These are phyloP conservation scores for Campoplex capitator DNA, from an alignment of 2,888 invertebrate genomes.

Conservation along the genomic window DNA sequence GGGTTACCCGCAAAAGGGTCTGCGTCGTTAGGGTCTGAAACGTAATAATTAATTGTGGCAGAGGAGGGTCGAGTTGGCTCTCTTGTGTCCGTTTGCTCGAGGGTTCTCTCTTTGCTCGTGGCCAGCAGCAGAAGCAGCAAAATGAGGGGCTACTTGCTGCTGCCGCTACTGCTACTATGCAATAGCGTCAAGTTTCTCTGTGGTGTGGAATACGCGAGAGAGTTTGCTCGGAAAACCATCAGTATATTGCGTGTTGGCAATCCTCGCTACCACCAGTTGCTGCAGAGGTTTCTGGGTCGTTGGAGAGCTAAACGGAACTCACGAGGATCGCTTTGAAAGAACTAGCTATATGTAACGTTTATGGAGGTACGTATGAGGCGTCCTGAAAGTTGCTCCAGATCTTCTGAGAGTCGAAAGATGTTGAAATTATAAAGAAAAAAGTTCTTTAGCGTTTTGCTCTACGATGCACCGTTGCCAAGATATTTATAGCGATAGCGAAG, in stretches of 20 bases:
- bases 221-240: slow-evolving; percentile 50
- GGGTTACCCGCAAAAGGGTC: slow-evolving; percentile 57
- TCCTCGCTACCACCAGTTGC: slow-evolving; percentile 68
- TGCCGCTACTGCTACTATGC: slow-evolving; percentile 22
- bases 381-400: background rate
- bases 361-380: background rate
- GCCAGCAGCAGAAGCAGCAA: slow-evolving; percentile 14
- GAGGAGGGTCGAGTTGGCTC: slow-evolving; percentile 39
- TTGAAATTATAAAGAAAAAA: background rate
- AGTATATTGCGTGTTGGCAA: slow-evolving; percentile 58
- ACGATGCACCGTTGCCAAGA: background rate
- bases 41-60: slow-evolving; percentile 71
- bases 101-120: slow-evolving; percentile 28
- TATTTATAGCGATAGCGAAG: background rate
- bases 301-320: slow-evolving; percentile 57
- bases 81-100: slow-evolving; percentile 43
- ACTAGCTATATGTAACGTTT: background rate
- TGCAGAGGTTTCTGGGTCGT: slow-evolving; percentile 65
- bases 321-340: slow-evolving; percentile 48
- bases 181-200: slow-evolving; percentile 53
- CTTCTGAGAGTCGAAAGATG: background rate
- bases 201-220: slow-evolving; percentile 15
- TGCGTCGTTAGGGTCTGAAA: slow-evolving; percentile 61
- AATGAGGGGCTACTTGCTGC: slow-evolving; percentile 47
- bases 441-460: background rate